Evolutionary conservation across 2,888 invertebrate genomes (phyloP), one percentile per base, ranked within the genome.

Genomic region (Prosapia bicincta): DNA sequence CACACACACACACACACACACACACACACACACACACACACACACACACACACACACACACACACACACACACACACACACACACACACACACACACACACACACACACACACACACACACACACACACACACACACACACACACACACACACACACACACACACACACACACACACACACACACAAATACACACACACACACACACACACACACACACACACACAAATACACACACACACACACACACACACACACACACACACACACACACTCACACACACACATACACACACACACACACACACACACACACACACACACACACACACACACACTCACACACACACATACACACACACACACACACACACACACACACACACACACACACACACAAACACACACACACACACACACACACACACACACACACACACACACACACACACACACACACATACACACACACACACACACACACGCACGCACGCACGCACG

Each of bases 231-330:
- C 65, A 65, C 65, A 65, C 65, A 65, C 65, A 65, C 65, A 65
- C 65, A 23, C 65, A 23, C 65, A 23, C 65, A 23, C 65, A 23
- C 65, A 23, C 65, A 65, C 65, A 23, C 65, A 65, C 65, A 23
- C 65, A 65, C 65, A 23, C 65, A 65, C 65, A 23, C 65, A 65
- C 65, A 65, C 65, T 5, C 23, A 23, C 65, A 65, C 65, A 65
- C 65, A 65, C 65, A 65, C 23, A 65, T 6, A 65, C n/a, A 65
- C n/a, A 65, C n/a, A 65, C n/a, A 65, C n/a, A 65, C 65, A 23
- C 68, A 26, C 68, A 68, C 68, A 26, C 68, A 68, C 68, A 26
- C 68, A 68, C 68, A 54, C 25, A 71, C 38, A 54, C 68, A 68
- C 68, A 26, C 68, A 68, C 68, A 26, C 68, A 68, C 68, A 26